Percentiles rank a stretch among this genome's conserved stretches.
Evolutionary conservation across 2,113 vertebrate species (phyloP).

Genomic region (Tamias sibiricus): DNA sequence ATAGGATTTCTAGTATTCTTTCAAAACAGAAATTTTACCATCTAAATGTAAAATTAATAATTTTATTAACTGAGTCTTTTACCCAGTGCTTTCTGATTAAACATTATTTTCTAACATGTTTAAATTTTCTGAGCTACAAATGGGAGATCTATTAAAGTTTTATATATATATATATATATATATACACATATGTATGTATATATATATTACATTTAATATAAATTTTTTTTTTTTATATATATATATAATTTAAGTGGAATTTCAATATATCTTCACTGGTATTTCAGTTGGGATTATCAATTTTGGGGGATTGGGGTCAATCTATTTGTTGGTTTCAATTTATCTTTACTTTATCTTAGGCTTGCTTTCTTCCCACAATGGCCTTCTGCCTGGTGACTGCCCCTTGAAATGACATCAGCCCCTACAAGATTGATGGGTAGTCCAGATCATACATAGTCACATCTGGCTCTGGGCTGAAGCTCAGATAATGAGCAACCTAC

Average conservation of each 20-base stretch:
- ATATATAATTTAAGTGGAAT: background rate
- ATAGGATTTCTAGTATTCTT: background rate
- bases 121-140: too few species aligned
- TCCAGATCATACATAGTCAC: background rate
- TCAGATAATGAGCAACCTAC: background rate
- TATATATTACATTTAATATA: too few species aligned
- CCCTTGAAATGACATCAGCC: background rate
- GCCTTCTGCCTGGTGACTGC: background rate
- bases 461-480: background rate
- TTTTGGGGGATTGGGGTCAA: background rate
- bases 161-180: too few species aligned
- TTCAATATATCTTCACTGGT: background rate
- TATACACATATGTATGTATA: too few species aligned
- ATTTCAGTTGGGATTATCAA: background rate
- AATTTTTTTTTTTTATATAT: too few species aligned
- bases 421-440: background rate
- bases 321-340: background rate
- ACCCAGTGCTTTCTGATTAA: background rate
- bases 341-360: background rate
- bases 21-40: background rate
- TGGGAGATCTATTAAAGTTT: too few species aligned
- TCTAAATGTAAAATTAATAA: background rate
- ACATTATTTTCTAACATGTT: background rate
- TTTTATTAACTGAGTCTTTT: background rate
- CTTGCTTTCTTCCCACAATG: background rate